A percentile compares a stretch with the other conserved stretches of the same genome.
These are phyloP conservation scores for Cheirogaleus major DNA, from an alignment of 2,797 vertebrate genomes.

Conservation along the genomic window DNA sequence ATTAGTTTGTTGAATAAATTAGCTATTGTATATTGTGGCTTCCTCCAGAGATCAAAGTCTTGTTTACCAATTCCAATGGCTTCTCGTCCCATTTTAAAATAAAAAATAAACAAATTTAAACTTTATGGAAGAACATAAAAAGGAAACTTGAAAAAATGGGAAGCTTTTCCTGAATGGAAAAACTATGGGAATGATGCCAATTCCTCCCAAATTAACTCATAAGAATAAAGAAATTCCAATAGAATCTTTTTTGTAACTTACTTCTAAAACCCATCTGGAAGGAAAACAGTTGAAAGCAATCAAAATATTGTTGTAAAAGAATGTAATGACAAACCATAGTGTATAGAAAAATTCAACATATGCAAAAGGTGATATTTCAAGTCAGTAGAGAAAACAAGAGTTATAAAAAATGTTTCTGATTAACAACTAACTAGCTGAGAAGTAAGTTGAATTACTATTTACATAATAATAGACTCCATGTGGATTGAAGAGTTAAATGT, in stretches of 20 bases:
- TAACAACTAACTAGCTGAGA: not conserved
- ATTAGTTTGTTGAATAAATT: constrained; percentile 1
- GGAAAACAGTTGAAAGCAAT: constrained; percentile 4
- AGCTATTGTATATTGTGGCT: not conserved
- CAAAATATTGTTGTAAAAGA: constrained; percentile 38
- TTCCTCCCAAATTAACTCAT: not conserved
- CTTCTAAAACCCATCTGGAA: not conserved
- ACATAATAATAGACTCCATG: not conserved
- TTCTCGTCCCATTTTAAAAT: not conserved
- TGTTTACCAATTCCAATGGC: not conserved
- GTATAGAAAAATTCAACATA: not conserved
- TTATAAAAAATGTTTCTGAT: not conserved
- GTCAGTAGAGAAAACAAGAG: not conserved
- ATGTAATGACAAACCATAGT: not conserved
- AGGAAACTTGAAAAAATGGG: not conserved
- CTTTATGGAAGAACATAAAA: not conserved
- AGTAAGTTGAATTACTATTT: not conserved
- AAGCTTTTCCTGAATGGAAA: constrained; percentile 35
- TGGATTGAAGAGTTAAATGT: not conserved
- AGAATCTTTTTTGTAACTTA: not conserved
- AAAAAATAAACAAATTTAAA: constrained; percentile 8
- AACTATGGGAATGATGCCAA: constrained; percentile 17
- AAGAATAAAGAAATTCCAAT: constrained; percentile 29
- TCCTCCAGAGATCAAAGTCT: not conserved
- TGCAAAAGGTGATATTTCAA: not conserved